Conservation (phyloP, 2,797 vertebrate genomes). For the Craterocephalus amniculus region DNA sequence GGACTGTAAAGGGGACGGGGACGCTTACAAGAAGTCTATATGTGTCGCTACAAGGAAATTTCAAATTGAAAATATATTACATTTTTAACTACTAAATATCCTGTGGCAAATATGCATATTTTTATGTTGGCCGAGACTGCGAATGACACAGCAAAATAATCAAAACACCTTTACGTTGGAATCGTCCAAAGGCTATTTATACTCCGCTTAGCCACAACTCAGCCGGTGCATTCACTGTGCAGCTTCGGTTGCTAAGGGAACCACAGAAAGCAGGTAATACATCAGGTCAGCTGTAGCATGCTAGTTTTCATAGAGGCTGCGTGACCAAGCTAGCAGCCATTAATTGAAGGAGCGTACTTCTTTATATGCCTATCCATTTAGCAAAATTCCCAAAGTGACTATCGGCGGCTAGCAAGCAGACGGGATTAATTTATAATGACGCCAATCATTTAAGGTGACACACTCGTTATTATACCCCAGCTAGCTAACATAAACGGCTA, state of each 20-base stretch:
- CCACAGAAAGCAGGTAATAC: conserved; percentile 78
- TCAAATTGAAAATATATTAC: accelerated
- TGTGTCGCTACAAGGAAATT: not conserved
- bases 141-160: not conserved
- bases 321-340: conserved; percentile 49
- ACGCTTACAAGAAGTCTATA: not conserved
- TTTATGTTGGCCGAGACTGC: accelerated
- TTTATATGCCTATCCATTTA: not conserved
- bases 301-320: conserved; percentile 56
- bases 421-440: conserved; percentile 21
- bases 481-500: conserved; percentile 54
- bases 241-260: conserved; percentile 84
- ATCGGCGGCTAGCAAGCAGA: not conserved
- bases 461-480: conserved; percentile 46
- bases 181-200: conserved; percentile 76
- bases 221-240: conserved; percentile 52
- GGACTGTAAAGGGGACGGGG: not conserved
- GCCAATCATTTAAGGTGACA: conserved; percentile 12
- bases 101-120: accelerated
- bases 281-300: conserved; percentile 75
- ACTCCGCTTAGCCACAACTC: not conserved
- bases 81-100: accelerated
- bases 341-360: not conserved
- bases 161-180: conserved; percentile 52
- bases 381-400: conserved; percentile 10